Evolutionary conservation across 2,888 invertebrate genomes (phyloP), one percentile per base, ranked within the genome.

Genomic region (Ophion slaviceki): DNA sequence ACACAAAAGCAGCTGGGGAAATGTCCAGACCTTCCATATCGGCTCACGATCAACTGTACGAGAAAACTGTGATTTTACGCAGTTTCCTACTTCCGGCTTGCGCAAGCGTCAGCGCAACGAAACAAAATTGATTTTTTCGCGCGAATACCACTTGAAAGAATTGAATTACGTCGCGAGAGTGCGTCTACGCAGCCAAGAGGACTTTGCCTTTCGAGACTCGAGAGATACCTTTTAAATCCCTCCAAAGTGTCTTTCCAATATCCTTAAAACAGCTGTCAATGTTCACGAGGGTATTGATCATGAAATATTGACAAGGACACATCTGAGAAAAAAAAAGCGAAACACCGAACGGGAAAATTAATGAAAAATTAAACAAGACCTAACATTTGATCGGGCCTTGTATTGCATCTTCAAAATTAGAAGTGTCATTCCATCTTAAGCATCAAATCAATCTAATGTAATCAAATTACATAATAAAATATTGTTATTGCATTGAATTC

Each of bases 101-200:
- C 91, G 90, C 89, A 88, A 86, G 87, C 89, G 89, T 86, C 71
- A 78, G 85, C 47, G 75, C 80, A 87, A 87, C 82, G 83, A 87
- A 87, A 88, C 62, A 84, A 88, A 90, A 91, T 91, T 91, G 91
- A 91, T 91, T 89, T 90, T 89, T 88, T 87, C 84, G 78, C 86
- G 87, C 88, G 87, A 86, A 84, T 86, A 83, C 80, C 81, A 87
- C 88, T 87, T 88, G 87, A 76, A 86, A 91, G 32, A 91, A 91
- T 91, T 90, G 82, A 91, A 91, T 91, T 91, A 91, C 88, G 84
- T 80, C 84, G 83, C 87, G 80, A 83, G 70, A 71, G 84, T 74
- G 79, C 85, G 84, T 67, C 77, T 84, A 84, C 87, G 78, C 71
- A 71, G 71, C 82, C 61, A 70, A 82, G 80, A 71, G 80, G 53